Evolutionary conservation across 1,140 invertebrate species (phyloP), one percentile per base, ranked within the genome.

Genomic region (Ladona fulva): DNA sequence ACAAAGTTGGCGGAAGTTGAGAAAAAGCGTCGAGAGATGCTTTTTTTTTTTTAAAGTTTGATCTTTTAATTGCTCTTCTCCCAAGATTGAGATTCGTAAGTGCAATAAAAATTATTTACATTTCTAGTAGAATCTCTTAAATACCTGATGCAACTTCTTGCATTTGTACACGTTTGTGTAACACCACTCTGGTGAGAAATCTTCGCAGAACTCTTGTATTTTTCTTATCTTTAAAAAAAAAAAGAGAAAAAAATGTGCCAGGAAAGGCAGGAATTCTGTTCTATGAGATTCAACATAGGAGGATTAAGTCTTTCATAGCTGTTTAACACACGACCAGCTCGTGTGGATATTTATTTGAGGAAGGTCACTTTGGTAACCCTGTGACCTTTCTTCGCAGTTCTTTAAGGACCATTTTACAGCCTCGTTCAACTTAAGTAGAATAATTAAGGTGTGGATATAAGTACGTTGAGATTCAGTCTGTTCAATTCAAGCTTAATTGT

Each of bases 51-150:
- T 24, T 25, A 25, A 74, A 24, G 25, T 24, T 24, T 24, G 52
- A 19, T 66, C 52, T 66, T 25, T 25, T n/a, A 76, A 37, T 37
- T 76, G 19, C 25, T n/a, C 24, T 76, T 76, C 3, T 76, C 10
- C 42, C 5, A 76, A 10, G 11, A 25, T 76, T n/a, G 74, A 37
- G 75, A 76, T 25, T 37, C 75, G 11, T 76, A 29, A 37, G 75
- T 76, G 75, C 75, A 76, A 76, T 76, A 76, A 76, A n/a, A 29
- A 29, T 76, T 76, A 37, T 29, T 76, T 76, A 37, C 42, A 11
- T 12, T n/a, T 22, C 24, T 8, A 24, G 75, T 42, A 76, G 75
- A 76, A 76, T 76, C 75, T 76, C 75, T n/a, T n/a, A 74, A 75
- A 76, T 29, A 25, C 24, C 19, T 24, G 75, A n/a, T 37, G 11